Evolutionary conservation across 2,797 vertebrate genomes (phyloP), one percentile per base, ranked within the genome.

Genomic region (Trachurus trachurus): DNA sequence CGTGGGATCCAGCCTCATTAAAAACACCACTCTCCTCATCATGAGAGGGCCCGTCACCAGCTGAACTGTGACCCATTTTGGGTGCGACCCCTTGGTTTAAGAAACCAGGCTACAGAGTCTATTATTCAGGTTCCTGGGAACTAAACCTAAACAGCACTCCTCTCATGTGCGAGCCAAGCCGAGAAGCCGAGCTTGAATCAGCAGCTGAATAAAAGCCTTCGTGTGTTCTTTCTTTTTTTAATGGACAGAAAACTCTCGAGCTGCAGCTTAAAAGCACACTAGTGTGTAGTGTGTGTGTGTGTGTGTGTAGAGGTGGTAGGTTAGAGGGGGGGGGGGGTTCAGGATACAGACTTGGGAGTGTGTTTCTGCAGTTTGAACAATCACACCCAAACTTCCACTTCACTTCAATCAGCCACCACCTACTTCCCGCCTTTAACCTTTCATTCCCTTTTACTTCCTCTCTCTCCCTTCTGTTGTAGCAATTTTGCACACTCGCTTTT

Each of bases 11-110:
- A 34, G 66, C 70, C 89, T 92, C 91, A 91, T 92, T 93, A 92
- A 90, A 61, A 92, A 73, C 82, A 79, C 67, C 78, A 39, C 76
- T 83, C 82, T 76, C 40, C 83, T 76, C 40, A 53, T 72, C 85
- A 70, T 19, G 67, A 81, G 66, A 75, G 76, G 76, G 82, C 47
- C 78, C 40, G 60, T 76, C 81, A 66, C 74, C 81, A 26, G 80
- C 83, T 90, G 87, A 90, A 92, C 89, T 87, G 89, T 89, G 88
- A 93, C 91, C 92, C 79, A 91, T 88, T 93, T 92, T 79, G 86
- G 88, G 88, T 80, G 89, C 83, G 87, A 87, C 89, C 86, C 70
- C 74, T 88, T 70, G n/a, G 21, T 80, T 88, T 88, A 82, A 90
- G 85, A 83, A 80, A 88, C 78, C 39, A 77, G 71, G 63, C 80